These are phyloP conservation scores for Chiloscyllium punctatum DNA, from an alignment of 2,797 vertebrate species.

Conservation along the genomic window DNA sequence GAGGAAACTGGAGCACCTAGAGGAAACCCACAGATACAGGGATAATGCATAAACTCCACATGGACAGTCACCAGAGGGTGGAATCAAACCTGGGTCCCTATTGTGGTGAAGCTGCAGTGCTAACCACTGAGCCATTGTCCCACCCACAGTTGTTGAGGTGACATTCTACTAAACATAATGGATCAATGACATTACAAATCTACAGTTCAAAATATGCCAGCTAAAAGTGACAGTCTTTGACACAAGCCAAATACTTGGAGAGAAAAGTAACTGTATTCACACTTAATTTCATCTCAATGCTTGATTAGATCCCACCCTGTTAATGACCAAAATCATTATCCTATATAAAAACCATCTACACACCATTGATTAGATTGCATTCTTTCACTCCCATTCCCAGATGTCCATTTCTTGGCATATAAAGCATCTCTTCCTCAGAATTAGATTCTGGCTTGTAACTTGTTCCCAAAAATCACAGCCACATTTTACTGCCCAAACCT, in stretches of 20 bases:
- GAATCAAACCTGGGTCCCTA: too few species aligned
- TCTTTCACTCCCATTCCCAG: constrained; percentile 10
- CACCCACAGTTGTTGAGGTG: too few species aligned
- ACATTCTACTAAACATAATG: not conserved
- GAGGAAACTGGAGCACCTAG: too few species aligned
- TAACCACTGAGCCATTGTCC: too few species aligned
- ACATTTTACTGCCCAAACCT: not conserved
- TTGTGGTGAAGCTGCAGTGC: too few species aligned
- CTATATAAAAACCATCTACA: not conserved
- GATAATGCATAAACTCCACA: too few species aligned
- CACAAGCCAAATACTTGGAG: too few species aligned
- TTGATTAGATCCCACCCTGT: not conserved
- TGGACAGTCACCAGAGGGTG: too few species aligned
- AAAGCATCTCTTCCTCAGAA: not conserved
- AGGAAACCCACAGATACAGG: too few species aligned
- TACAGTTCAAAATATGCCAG: not conserved
- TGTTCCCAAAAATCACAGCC: not conserved
- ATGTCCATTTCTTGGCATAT: not conserved
- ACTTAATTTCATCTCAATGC: not conserved
- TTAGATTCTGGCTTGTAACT: not conserved
- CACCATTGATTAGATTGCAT: not conserved
- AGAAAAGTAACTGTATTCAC: not conserved
- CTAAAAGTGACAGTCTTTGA: too few species aligned
- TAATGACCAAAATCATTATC: not conserved
- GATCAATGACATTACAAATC: not conserved